Conservation (phyloP, 2,797 vertebrate species). For the Sylvia borin region DNA sequence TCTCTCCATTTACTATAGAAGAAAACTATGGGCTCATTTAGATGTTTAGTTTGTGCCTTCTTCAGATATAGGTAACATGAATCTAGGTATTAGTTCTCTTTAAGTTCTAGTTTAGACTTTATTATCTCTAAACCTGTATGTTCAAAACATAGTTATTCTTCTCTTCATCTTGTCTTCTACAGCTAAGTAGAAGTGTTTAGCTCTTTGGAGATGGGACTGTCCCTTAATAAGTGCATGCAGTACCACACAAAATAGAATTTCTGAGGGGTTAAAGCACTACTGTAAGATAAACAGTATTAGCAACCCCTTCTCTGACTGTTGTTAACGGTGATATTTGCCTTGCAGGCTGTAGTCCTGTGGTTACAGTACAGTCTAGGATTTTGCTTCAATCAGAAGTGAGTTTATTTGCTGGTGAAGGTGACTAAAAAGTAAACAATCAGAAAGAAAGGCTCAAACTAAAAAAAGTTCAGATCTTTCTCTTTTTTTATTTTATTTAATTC, state of each 20-base stretch:
- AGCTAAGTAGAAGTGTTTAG: not conserved
- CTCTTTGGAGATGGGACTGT: not conserved
- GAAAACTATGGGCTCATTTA: not conserved
- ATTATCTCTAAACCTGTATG: not conserved
- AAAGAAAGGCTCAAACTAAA: not conserved
- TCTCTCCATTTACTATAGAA: not conserved
- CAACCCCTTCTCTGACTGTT: not conserved
- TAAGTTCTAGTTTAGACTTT: not conserved
- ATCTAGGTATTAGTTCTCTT: not conserved
- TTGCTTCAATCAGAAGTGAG: not conserved
- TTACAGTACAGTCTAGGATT: not conserved
- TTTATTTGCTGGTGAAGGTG: not conserved
- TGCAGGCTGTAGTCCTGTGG: not conserved
- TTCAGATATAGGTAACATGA: not conserved
- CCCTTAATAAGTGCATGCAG: not conserved
- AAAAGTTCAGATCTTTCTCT: not conserved
- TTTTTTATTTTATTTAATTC: not conserved
- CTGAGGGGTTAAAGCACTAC: not conserved
- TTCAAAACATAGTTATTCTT: not conserved
- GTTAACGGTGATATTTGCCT: not conserved
- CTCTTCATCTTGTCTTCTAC: not conserved
- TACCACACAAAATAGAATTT: not conserved
- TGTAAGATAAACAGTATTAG: not conserved
- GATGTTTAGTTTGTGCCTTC: not conserved
- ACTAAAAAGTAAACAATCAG: not conserved